Percentiles rank a stretch among this genome's conserved stretches.
These are phyloP conservation scores for Tridacna gigas DNA, from an alignment of 2,888 invertebrate genomes.

Conservation along the genomic window DNA sequence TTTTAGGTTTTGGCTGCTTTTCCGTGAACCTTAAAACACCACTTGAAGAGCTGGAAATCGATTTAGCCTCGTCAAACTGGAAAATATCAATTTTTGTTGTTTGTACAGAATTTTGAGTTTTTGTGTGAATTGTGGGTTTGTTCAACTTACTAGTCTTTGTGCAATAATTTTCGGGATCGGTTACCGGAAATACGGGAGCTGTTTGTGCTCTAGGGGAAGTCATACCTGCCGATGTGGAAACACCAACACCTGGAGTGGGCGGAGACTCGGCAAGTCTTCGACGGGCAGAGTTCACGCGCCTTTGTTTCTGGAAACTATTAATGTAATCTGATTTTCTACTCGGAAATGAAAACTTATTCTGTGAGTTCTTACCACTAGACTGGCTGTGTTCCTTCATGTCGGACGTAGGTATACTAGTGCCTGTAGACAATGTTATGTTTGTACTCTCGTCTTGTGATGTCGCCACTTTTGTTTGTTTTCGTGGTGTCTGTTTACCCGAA, in stretches of 20 bases:
- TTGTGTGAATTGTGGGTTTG: neutral
- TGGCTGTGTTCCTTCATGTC: neutral
- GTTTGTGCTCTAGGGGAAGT: constrained; percentile 55
- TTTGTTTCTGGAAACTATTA: constrained; percentile 70
- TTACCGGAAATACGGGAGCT: constrained; percentile 65
- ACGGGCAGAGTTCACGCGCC: constrained; percentile 71
- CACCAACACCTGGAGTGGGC: constrained; percentile 31
- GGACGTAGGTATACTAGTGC: neutral
- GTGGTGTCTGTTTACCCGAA: neutral
- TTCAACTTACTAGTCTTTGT: constrained; percentile 1
- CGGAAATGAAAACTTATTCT: constrained; percentile 61
- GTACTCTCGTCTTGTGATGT: constrained; percentile 16
- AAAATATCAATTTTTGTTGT: constrained; percentile 52
- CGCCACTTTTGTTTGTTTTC: neutral
- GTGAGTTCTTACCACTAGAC: neutral
- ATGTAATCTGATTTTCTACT: constrained; percentile 72
- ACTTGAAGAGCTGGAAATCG: constrained; percentile 27
- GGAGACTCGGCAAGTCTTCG: constrained; percentile 64
- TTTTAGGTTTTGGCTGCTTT: constrained; percentile 55
- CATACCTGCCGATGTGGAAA: neutral
- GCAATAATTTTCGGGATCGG: constrained; percentile 46
- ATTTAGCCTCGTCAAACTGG: constrained; percentile 62
- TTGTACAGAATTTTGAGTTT: constrained; percentile 19
- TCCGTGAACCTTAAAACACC: constrained; percentile 4
- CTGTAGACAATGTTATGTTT: constrained; percentile 46